These are phyloP conservation scores for Catalaphyllia jardinei DNA, from an alignment of 64 coral and sea anemone species.

Conservation along the genomic window DNA sequence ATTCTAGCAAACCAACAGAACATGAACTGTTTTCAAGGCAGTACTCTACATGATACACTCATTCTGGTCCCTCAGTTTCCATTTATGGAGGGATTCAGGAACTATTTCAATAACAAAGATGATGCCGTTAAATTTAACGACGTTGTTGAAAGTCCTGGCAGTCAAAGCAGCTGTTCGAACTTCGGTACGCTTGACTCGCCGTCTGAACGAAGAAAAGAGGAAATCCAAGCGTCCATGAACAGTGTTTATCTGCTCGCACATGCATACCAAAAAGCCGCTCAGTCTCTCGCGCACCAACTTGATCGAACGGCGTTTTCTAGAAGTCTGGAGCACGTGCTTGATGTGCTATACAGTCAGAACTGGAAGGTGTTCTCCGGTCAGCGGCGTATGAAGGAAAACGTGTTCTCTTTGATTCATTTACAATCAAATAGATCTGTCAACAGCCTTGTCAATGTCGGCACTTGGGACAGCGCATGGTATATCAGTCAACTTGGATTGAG, in stretches of 20 bases:
- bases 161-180: not conserved
- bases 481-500: constrained; percentile 57
- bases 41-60: not conserved
- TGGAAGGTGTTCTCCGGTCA: constrained; percentile 28
- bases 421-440: constrained; percentile 14
- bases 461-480: constrained; percentile 77
- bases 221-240: constrained; percentile 70
- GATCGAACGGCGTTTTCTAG: not conserved
- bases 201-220: not conserved
- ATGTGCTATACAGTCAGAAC: not conserved
- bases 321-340: constrained; percentile 27
- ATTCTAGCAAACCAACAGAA: not conserved
- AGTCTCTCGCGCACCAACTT: not conserved
- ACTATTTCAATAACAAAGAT: constrained; percentile 1
- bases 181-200: not conserved
- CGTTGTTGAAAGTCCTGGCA: not conserved
- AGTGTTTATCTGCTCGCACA: constrained; percentile 58
- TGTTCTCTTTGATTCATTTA: constrained; percentile 67
- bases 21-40: not conserved
- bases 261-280: constrained; percentile 30
- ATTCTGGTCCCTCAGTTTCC: constrained; percentile 13
- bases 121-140: not conserved
- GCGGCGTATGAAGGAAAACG: constrained; percentile 63
- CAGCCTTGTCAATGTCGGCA: constrained; percentile 49
- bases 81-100: constrained; percentile 27